phyloP scores from a whole-genome alignment of 2,113 vertebrate species.

The Coreoperca whiteheadi region DNA sequence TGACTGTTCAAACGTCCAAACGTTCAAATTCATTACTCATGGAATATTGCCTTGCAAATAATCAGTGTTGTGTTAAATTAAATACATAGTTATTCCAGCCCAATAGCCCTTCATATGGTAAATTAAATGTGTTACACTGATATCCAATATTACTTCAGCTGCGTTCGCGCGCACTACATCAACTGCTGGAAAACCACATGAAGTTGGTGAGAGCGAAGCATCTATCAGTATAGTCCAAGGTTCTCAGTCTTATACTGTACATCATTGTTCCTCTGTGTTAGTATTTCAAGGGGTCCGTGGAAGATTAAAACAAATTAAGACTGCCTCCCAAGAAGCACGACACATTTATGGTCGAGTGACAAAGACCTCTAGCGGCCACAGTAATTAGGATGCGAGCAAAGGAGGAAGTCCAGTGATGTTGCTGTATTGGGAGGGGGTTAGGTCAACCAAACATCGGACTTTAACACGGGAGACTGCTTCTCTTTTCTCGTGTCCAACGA shows the following conservation, averaged over 20 bases:
- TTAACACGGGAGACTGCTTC: no score
- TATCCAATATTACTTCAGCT: slow-evolving; percentile 1
- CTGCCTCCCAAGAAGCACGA: no score
- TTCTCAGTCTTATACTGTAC: background rate
- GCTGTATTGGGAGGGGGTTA: no score
- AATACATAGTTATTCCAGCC: slow-evolving; percentile 29
- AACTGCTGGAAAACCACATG: no score
- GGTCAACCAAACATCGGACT: no score
- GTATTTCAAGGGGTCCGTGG: no score
- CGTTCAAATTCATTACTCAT: slow-evolving; percentile 24
- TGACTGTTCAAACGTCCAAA: background rate
- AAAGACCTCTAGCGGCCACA: no score
- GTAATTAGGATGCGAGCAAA: no score
- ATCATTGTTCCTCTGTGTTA: background rate
- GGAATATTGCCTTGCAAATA: slow-evolving; percentile 30
- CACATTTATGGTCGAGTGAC: no score
- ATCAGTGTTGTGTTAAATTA: slow-evolving; percentile 44
- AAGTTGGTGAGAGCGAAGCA: background rate
- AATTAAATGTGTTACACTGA: slow-evolving; percentile 33
- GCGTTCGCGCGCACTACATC: background rate
- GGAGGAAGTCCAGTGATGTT: no score
- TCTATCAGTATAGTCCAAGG: background rate
- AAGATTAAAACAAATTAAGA: no score
- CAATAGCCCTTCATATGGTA: slow-evolving; percentile 7
- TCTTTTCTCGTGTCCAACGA: no score